Evolutionary conservation across 1,140 invertebrate genomes (phyloP), one percentile per base, ranked within the genome.

Genomic region (Zeugodacus cucurbitae): DNA sequence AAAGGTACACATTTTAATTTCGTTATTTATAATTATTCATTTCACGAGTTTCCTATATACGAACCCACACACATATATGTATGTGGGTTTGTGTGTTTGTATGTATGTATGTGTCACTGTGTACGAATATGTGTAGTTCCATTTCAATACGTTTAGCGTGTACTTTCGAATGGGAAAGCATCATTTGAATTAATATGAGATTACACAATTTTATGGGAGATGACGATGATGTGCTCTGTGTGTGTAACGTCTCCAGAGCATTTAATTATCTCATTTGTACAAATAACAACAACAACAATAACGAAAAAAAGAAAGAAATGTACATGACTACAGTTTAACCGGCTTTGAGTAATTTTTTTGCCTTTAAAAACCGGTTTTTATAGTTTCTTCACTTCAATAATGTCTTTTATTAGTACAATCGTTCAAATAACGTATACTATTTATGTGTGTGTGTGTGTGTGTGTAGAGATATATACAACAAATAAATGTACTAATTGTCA

Each of bases 311-410:
- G n/a, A n/a, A n/a, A n/a, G n/a, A n/a, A n/a, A n/a, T n/a, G 44
- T 54, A 54, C 37, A 41, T 44, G 70, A 41, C 67, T 29, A 74
- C 37, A 41, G 17, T 34, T 70, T 70, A 70, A 74, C 70, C 34
- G 70, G 70, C 70, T 74, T 41, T 74, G 32, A 37, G 37, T 74
- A 34, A 74, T 74, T 74, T 74, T 74, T 54, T 37, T 74, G 70
- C 17, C 70, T 74, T 74, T 17, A n/a, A 74, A 74, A 74, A 74
- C 70, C 70, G 70, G 70, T 74, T 74, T 74, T 74, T 32, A 74
- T 74, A 74, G 70, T 74, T 74, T 74, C 11, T 37, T 74, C 37
- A 41, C 70, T 74, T 74, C 58, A 62, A 62, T 62, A 22, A 62
- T 62, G 22, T 26, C 6, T 26, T 62, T 62, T 62, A 26, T 62